phyloP scores from a whole-genome alignment of 2,113 vertebrate species.

The Arvicanthis niloticus region DNA sequence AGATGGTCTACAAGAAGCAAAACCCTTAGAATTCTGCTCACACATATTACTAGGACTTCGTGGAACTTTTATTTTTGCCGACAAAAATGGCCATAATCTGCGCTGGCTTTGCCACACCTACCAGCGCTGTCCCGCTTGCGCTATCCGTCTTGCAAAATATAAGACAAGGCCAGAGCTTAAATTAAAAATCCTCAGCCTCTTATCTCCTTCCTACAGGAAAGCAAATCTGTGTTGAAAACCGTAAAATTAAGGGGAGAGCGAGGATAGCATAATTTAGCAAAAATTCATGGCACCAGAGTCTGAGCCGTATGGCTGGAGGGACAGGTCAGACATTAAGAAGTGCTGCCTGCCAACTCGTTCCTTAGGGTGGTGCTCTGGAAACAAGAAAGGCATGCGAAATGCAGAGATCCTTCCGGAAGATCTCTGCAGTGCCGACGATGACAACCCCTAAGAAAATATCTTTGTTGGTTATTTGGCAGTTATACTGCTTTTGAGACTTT shows the following conservation, averaged over 20 bases:
- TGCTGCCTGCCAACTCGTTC: slow-evolving; percentile 88
- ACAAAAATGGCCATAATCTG: slow-evolving; percentile 87
- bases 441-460: slow-evolving; percentile 64
- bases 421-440: slow-evolving; percentile 41
- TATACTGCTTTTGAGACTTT: slow-evolving; percentile 45
- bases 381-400: slow-evolving; percentile 75
- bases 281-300: slow-evolving; percentile 90
- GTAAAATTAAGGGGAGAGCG: slow-evolving; percentile 96
- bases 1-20: slow-evolving; percentile 63
- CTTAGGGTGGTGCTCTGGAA: slow-evolving; percentile 88
- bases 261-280: slow-evolving; percentile 95
- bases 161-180: slow-evolving; percentile 93
- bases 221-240: slow-evolving; percentile 98
- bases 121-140: slow-evolving; percentile 82
- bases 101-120: slow-evolving; percentile 87
- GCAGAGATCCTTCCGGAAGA: slow-evolving; percentile 30
- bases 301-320: slow-evolving; percentile 91
- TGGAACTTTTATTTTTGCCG: slow-evolving; percentile 86
- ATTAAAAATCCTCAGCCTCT: slow-evolving; percentile 95
- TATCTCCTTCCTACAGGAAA: slow-evolving; percentile 97
- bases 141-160: slow-evolving; percentile 89
- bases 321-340: slow-evolving; percentile 91
- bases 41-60: slow-evolving; percentile 81
- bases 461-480: not conserved
- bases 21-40: slow-evolving; percentile 73